Conservation (phyloP, 2,888 invertebrate species). For the Drosophila prostipennis region DNA sequence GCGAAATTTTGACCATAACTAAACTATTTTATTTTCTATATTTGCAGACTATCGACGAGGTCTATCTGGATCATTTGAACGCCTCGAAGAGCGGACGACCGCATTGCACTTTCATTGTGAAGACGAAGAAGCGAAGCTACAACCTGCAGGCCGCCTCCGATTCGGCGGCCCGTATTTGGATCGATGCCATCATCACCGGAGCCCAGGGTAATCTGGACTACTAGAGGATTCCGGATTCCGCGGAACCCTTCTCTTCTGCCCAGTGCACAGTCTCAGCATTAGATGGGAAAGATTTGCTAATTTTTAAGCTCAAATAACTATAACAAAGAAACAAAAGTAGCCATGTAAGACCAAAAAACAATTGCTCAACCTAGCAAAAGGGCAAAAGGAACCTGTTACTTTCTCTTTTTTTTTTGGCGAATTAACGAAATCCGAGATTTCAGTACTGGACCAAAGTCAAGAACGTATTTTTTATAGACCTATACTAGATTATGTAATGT, state of each 20-base stretch:
- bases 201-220: constrained; percentile 84
- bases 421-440: constrained; percentile 77
- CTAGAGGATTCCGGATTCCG: constrained; percentile 46
- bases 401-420: constrained; percentile 37
- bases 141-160: constrained; percentile 97
- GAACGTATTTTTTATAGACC: constrained; percentile 64
- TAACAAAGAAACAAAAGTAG: constrained; percentile 16
- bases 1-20: no score
- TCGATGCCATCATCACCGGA: constrained; percentile 88
- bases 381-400: constrained; percentile 4
- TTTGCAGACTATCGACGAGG: constrained; percentile 95
- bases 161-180: constrained; percentile 98
- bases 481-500: constrained; percentile 12
- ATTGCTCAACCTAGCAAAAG: constrained; percentile 17
- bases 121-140: constrained; percentile 94
- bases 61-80: constrained; percentile 97
- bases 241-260: constrained; percentile 14
- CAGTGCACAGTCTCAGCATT: constrained; percentile 31
- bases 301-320: constrained; percentile 21
- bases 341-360: constrained; percentile 13
- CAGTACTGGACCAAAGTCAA: constrained; percentile 77
- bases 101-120: constrained; percentile 96
- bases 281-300: constrained; percentile 12
- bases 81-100: constrained; percentile 96
- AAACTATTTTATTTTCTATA: constrained; percentile 14